Base-by-base conservation (phyloP, 2,113 vertebrate species). In the Oryzias curvinotus region DNA sequence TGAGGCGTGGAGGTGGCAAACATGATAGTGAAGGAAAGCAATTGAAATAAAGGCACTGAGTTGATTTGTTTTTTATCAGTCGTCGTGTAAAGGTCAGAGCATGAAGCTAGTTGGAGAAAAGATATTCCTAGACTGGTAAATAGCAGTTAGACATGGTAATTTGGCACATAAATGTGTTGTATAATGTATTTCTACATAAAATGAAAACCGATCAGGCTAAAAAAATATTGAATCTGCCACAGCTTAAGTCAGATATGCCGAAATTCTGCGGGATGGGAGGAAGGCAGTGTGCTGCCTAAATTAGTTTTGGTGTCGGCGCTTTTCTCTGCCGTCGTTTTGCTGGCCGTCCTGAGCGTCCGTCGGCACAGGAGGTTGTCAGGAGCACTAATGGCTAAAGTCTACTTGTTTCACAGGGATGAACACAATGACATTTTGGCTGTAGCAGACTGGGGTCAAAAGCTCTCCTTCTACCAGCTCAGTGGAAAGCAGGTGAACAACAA, bases 391-490 rank as follows among this genome's bases (percentile, higher is more conserved):
- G 28, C 42, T 56, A 14, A 53, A 57, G 26, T 68, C 13, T 45
- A 68, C 54, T 41, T 73, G 26, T 78, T 69, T 77, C 57, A 25
- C 82, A 99, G 97, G 90, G 95, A 99, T 80, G 96, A 97, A 46
- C 95, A 95, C 89, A 96, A 96, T 88, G 96, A 99, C 83, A 93
- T 96, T 77, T 88, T 99, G 84, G 96, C 97, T 59, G 94, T 99
- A 72, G 95, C 97, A 84, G 97, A 98, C 79, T 99, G 97, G 97
- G 95, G 96, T 54, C 97, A 97, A 87, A 97, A 91, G 64, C 92
- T 99, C 78, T 98, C 97, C 59, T 98, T 99, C 87, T 99, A 98
- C 86, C 95, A 98, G 62, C 94, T 99, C 41, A 98, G 97, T 87
- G 97, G 97, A 68, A 98, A 98, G 63, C 96, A 98, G 94, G 96